Conservation (phyloP, 2,888 invertebrate species). For the Vesta saturnalis region DNA sequence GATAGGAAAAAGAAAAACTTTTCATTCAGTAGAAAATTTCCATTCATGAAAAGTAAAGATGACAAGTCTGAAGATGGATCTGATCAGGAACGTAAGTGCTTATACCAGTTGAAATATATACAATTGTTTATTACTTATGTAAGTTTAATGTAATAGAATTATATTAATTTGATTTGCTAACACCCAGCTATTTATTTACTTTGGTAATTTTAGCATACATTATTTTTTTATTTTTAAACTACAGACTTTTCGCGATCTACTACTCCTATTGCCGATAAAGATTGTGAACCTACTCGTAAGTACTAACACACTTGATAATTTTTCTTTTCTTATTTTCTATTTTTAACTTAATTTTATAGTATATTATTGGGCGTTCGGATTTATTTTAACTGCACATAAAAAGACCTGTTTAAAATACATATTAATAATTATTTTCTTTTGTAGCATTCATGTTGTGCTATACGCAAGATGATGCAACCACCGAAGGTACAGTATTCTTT, state of each 20-base stretch:
- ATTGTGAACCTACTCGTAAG: constrained; percentile 62
- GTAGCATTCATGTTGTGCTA: constrained; percentile 95
- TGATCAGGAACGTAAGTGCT: constrained; percentile 95
- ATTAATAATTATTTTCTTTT: constrained; percentile 62
- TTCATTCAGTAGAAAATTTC: constrained; percentile 97
- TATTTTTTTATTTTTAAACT: constrained; percentile 54
- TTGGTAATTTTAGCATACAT: constrained; percentile 43
- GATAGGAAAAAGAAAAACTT: constrained; percentile 98
- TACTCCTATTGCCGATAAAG: constrained; percentile 59
- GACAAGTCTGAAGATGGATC: constrained; percentile 97
- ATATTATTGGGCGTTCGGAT: not conserved
- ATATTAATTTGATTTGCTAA: constrained; percentile 27
- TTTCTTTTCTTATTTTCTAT: not conserved
- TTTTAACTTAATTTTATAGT: constrained; percentile 13
- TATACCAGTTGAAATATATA: no score
- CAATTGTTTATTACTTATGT: not conserved
- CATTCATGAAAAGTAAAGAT: constrained; percentile 99
- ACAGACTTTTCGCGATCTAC: constrained; percentile 59
- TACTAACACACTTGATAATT: constrained; percentile 44
- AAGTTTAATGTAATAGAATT: constrained; percentile 38
- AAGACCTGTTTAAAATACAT: constrained; percentile 5
- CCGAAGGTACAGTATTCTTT: constrained; percentile 77
- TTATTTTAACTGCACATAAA: not conserved
- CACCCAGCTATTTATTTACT: constrained; percentile 26
- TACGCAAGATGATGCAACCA: constrained; percentile 90